Evolutionary conservation across 2,888 invertebrate species (phyloP).

Genomic region (Neoscelio sp.): DNA sequence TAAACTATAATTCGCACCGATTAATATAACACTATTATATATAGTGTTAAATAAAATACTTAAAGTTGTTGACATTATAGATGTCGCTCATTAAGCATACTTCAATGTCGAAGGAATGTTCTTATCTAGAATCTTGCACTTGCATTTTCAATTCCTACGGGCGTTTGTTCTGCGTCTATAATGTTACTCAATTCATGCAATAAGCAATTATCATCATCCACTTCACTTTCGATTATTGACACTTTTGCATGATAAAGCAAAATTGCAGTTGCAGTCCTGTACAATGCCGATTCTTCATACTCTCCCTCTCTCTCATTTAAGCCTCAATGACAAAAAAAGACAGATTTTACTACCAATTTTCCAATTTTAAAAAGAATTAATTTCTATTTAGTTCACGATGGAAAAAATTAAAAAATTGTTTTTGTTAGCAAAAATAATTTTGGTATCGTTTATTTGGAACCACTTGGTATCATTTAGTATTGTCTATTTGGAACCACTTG

Average conservation of each 20-base stretch:
- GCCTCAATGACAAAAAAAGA: background rate
- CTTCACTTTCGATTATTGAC: slow-evolving; percentile 65
- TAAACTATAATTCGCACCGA: no score
- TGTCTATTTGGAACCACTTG: no score
- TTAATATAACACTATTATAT: no score
- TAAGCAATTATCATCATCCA: slow-evolving; percentile 60
- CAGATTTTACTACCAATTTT: background rate
- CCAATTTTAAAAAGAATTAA: no score
- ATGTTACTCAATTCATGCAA: slow-evolving; percentile 25
- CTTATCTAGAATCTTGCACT: slow-evolving; percentile 23
- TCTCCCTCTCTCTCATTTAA: background rate
- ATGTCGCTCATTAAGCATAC: background rate
- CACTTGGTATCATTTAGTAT: no score
- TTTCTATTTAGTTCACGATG: no score
- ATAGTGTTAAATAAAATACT: no score
- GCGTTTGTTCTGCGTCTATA: slow-evolving; percentile 1
- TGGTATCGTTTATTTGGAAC: no score
- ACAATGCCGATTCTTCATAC: slow-evolving; percentile 30
- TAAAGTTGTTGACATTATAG: background rate
- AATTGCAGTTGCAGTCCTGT: slow-evolving; percentile 19
- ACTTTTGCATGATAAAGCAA: slow-evolving; percentile 58
- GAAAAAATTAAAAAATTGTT: no score
- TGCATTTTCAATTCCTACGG: slow-evolving; percentile 42
- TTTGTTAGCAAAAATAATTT: no score
- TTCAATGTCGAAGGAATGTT: background rate